Evolutionary conservation across 2,797 vertebrate genomes (phyloP), one percentile per base, ranked within the genome.

Genomic region (Lepilemur septentrionalis): DNA sequence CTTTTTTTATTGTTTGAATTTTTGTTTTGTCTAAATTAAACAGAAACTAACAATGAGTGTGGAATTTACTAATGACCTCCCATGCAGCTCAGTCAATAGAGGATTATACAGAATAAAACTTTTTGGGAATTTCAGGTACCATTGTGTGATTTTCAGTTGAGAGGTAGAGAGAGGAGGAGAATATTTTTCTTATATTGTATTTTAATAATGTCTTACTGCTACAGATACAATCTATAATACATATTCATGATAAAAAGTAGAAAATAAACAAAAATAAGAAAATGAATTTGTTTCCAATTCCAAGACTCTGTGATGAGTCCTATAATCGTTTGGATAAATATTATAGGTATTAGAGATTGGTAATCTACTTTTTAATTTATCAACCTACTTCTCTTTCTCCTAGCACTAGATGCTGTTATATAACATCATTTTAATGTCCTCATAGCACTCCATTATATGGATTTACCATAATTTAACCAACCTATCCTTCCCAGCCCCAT

Each of bases 211-310:
- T 82, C 11, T 85, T 91, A 67, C 35, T 72, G 32, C 7, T 75
- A 73, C 5, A 82, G 35, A 86, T 76, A 25, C 48, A n/a, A 65
- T 41, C 61, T 35, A 25, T 80, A 65, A 52, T 93, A 82, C 5
- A 57, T 92, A 72, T 65, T 89, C 8, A 67, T 65, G 13, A 59
- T 46, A 43, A 25, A 83, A 96, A 30, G 63, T 30, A 86, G 22
- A 69, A n/a, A 84, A 69, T 92, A 41, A 93, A 69, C n/a, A 88
- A 92, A 88, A 78, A 91, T 72, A 48, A 76, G 30, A 55, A 80
- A 92, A 75, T 50, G 83, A 28, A 79, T 80, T 73, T n/a, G 9
- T 89, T 94, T 92, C 13, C 4, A 70, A 89, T 78, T 83, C 35
- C 4, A 93, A 88, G 61, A 59, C 59, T 41, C 30, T 80, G 5